Conservation (phyloP, 2,888 invertebrate species). For the Unio pictorum region DNA sequence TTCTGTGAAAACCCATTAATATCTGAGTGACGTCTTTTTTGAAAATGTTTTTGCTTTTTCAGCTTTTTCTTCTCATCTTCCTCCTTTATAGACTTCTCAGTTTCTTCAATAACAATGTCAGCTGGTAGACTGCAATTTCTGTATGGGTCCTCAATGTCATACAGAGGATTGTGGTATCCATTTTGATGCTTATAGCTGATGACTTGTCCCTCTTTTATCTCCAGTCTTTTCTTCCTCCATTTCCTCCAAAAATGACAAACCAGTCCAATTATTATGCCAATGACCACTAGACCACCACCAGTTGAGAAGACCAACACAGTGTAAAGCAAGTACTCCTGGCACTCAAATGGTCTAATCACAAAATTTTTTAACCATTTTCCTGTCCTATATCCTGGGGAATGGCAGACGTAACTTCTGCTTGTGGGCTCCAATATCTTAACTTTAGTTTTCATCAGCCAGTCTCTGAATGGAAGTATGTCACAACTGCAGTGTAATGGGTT, state of each 20-base stretch:
- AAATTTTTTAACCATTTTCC: slow-evolving; percentile 50
- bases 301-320: slow-evolving; percentile 49
- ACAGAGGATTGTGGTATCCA: too few species aligned
- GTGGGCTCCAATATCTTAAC: slow-evolving; percentile 32
- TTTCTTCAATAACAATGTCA: background rate
- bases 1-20: background rate
- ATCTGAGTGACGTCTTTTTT: slow-evolving; percentile 4
- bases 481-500: slow-evolving; percentile 64
- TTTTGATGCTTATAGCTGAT: too few species aligned
- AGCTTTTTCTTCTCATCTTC: slow-evolving; percentile 7
- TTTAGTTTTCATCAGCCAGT: slow-evolving; percentile 48
- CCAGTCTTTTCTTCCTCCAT: slow-evolving; percentile 19
- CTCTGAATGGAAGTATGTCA: slow-evolving; percentile 50
- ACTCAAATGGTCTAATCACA: slow-evolving; percentile 52
- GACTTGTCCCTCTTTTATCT: background rate
- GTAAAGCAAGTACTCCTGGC: slow-evolving; percentile 46
- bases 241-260: slow-evolving; percentile 44
- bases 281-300: slow-evolving; percentile 39
- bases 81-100: slow-evolving; percentile 5
- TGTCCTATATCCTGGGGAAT: slow-evolving; percentile 41
- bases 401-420: slow-evolving; percentile 53
- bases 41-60: slow-evolving; percentile 9
- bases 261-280: slow-evolving; percentile 36
- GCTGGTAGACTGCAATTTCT: too few species aligned
- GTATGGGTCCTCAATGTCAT: too few species aligned